Evolutionary conservation across 2,113 vertebrate genomes (phyloP), one percentile per base, ranked within the genome.

Genomic region (Anolis carolinensis): DNA sequence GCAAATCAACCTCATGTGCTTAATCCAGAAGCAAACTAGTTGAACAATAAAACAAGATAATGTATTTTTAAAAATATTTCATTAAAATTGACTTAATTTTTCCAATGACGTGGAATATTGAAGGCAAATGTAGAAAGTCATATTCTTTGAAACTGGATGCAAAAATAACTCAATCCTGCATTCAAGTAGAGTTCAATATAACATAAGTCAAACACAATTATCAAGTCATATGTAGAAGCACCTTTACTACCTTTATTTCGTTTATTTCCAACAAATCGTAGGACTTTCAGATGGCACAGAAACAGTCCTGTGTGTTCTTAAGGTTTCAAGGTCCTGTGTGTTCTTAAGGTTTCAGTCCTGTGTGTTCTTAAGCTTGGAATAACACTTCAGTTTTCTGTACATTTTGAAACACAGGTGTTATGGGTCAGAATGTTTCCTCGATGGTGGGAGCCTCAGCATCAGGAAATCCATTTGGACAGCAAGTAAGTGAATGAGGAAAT

Each of bases 381-480:
- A 91, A 94, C 36, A 92, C 90, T 93, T 89, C 94, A 92, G 94
- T 89, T 95, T 92, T 95, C 55, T 82, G 93, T 92, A 67, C 94
- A 79, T 96, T 96, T 95, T 96, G 89, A 91, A 95, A 95, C 95
- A 89, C 94, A 99, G 98, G 98, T 96, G 97, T 98, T 94, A 97
- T 99, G 96, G 97, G 95, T 50, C 94, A 98, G 97, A 98, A 97
- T 90, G 96, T 97, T 87, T 92, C 96, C 90, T 95, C 97, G 77
- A 95, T 97, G 96, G 97, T 97, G 94, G 97, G 97, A 97, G 97
- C 96, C 86, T 90, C 96, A 87, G 98, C 97, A 81, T 93, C 96
- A 39, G 93, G 95, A 93, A 97, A 95, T 93, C 93, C 96, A 3
- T 99, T 98, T 91, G 98, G 97, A 91, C 96, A 97, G 73, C 98